phyloP scores from a whole-genome alignment of 2,113 vertebrate species.

The Aegithalos caudatus region DNA sequence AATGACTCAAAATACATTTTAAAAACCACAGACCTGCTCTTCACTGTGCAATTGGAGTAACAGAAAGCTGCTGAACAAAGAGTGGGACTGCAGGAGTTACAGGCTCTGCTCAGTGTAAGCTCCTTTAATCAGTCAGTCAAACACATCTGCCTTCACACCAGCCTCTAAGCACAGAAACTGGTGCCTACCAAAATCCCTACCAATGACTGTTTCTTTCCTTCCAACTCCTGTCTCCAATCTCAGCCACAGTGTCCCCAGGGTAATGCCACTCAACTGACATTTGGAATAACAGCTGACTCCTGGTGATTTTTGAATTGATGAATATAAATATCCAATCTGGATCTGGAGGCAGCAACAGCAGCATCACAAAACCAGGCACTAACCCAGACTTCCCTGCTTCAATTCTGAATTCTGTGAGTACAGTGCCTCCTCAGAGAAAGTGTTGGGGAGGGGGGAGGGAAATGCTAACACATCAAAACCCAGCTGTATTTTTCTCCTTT shows the following conservation, averaged over 20 bases:
- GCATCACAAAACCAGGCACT: not conserved
- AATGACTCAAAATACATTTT: not conserved
- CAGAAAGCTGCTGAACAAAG: not conserved
- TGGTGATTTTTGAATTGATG: not conserved
- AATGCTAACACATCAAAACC: not conserved
- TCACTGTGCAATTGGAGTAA: not conserved
- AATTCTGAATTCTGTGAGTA: not conserved
- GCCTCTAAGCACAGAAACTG: fast-evolving
- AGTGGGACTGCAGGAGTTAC: not conserved
- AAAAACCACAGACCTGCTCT: not conserved
- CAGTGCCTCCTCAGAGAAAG: not conserved
- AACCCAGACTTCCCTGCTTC: not conserved
- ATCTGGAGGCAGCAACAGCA: not conserved
- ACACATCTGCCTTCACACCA: fast-evolving
- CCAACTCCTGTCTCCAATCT: not conserved
- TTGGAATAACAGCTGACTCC: not conserved
- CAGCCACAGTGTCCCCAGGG: not conserved
- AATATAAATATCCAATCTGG: not conserved
- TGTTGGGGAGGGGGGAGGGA: fast-evolving
- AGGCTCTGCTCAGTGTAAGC: not conserved
- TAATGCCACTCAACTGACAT: not conserved
- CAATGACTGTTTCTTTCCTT: not conserved
- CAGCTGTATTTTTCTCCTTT: not conserved
- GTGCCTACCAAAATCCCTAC: not conserved
- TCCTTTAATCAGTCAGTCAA: not conserved